Evolutionary conservation across 2,888 invertebrate genomes (phyloP).

Genomic region (Chrysina gloriosa): DNA sequence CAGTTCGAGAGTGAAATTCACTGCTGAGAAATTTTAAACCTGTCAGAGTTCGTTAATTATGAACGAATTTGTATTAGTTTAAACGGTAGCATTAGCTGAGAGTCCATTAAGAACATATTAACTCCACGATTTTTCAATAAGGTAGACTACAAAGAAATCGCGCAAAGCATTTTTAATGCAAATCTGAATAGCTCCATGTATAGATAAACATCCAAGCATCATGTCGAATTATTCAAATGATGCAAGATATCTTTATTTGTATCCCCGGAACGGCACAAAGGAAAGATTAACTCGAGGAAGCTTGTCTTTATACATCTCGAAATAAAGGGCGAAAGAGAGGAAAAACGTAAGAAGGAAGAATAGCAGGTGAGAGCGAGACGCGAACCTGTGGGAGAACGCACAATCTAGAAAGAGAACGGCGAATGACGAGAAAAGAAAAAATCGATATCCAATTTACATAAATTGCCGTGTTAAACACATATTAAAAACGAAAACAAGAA

Average conservation of each 20-base stretch:
- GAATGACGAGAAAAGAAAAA: conserved; percentile 9
- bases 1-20: too few relatives aligned
- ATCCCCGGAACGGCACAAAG: conserved; percentile 10
- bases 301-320: conserved; percentile 17
- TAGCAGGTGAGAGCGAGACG: conserved; percentile 31
- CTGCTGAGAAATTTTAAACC: too few relatives aligned
- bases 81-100: too few relatives aligned
- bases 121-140: too few relatives aligned
- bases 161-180: not conserved
- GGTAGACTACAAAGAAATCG: not conserved
- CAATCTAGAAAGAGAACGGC: conserved; percentile 4
- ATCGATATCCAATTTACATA: conserved; percentile 40
- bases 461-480: conserved; percentile 39
- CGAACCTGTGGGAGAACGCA: too few relatives aligned
- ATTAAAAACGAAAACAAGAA: conserved; percentile 41
- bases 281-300: conserved; percentile 34
- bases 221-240: conserved; percentile 36
- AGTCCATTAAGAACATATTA: too few relatives aligned
- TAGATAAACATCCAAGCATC: conserved; percentile 25
- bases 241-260: conserved; percentile 33
- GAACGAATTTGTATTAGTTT: too few relatives aligned
- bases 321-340: not conserved
- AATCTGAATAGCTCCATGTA: not conserved
- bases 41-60: too few relatives aligned
- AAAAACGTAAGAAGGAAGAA: conserved; percentile 25